Evolutionary conservation across 2,888 invertebrate species (phyloP).

Genomic region (Netelia fuscicornis): DNA sequence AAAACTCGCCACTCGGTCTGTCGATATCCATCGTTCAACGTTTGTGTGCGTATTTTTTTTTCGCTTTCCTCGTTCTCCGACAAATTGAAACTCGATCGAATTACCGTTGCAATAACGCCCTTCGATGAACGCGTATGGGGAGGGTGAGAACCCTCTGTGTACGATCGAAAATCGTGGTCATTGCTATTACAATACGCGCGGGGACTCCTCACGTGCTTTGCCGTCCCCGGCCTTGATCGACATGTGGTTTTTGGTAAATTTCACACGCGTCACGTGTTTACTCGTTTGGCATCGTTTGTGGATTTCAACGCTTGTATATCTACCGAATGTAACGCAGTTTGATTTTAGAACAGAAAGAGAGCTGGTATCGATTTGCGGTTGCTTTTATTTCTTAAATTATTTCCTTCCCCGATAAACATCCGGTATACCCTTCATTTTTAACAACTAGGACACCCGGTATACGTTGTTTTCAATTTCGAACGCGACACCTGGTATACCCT

Average conservation of each 20-base stretch:
- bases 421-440: no score
- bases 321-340: no score
- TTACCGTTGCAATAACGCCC: conserved; percentile 68
- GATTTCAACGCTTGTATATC: conserved; percentile 31
- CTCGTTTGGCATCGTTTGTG: conserved; percentile 41
- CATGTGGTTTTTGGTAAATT: conserved; percentile 62
- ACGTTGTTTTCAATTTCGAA: no score
- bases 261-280: conserved; percentile 47
- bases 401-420: no score
- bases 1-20: no score
- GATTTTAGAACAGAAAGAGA: no score
- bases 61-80: conserved; percentile 54
- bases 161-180: conserved; percentile 63
- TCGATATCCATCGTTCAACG: conserved; percentile 26
- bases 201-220: conserved; percentile 44
- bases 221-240: conserved; percentile 53
- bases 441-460: no score
- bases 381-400: no score
- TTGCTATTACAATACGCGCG: conserved; percentile 56
- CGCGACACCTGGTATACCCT: no score
- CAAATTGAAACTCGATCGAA: conserved; percentile 70
- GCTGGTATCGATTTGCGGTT: no score
- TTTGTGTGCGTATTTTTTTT: conserved; percentile 48
- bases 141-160: conserved; percentile 7
- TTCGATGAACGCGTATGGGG: conserved; percentile 41